Percentiles rank a stretch among this genome's conserved stretches.
Conservation (phyloP, 2,113 vertebrate species). For the Bettongia penicillata region DNA sequence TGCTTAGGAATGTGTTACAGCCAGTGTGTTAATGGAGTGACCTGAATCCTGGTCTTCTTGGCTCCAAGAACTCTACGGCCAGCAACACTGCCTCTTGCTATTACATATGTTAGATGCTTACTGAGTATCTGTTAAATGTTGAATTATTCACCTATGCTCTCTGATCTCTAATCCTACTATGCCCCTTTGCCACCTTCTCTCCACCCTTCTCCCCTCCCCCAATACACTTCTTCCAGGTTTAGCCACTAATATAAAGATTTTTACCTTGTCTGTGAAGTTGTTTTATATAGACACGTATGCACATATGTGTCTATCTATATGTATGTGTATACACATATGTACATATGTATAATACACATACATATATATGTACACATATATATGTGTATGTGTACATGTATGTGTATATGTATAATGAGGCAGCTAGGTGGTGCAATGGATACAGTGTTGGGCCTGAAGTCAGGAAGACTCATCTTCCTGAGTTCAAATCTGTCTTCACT, state of each 20-base stretch:
- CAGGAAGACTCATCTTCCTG: not conserved
- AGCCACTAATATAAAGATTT: not conserved
- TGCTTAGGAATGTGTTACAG: not conserved
- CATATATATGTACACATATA: too few species aligned
- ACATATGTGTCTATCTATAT: accelerated
- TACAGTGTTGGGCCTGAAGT: not conserved
- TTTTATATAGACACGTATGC: not conserved
- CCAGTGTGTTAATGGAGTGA: not conserved
- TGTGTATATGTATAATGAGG: too few species aligned
- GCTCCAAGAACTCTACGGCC: not conserved
- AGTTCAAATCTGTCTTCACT: not conserved
- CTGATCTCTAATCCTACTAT: not conserved
- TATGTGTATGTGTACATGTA: too few species aligned
- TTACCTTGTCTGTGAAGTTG: not conserved
- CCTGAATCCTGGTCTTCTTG: not conserved
- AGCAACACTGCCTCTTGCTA: not conserved
- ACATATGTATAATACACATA: not conserved
- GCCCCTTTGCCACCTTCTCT: not conserved
- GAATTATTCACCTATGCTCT: not conserved
- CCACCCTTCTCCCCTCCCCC: not conserved
- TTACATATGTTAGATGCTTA: not conserved
- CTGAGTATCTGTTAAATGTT: not conserved
- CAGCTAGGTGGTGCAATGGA: not conserved
- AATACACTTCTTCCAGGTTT: not conserved
- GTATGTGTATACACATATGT: not conserved